phyloP scores from a whole-genome alignment of 2,113 vertebrate species.

The Reinhardtius hippoglossoides region DNA sequence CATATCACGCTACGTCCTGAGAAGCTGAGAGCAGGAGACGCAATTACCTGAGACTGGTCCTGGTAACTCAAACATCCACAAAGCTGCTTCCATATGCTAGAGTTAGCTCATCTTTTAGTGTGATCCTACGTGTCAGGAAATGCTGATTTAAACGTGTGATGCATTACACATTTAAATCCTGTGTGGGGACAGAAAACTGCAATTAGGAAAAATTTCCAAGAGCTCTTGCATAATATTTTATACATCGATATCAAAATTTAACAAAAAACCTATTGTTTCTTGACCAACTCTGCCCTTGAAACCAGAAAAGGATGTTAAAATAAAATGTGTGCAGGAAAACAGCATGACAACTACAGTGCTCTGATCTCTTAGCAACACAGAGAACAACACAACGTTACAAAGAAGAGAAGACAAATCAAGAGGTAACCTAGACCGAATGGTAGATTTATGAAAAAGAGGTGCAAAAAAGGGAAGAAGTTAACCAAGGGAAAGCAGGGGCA shows the following conservation, averaged over 20 bases:
- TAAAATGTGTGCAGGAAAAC: constrained; percentile 3
- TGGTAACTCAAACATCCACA: constrained; percentile 29
- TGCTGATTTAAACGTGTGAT: background rate
- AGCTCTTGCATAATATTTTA: background rate
- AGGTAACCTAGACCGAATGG: background rate
- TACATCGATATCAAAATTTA: background rate
- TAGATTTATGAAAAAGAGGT: constrained; percentile 24
- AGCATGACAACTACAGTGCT: background rate
- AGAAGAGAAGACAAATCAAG: background rate
- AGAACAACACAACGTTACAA: constrained; percentile 14
- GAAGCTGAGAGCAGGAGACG: constrained; percentile 23
- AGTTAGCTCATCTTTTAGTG: background rate
- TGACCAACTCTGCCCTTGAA: background rate
- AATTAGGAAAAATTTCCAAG: background rate
- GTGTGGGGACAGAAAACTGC: background rate
- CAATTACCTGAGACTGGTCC: constrained; percentile 19
- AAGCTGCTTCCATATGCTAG: constrained; percentile 20
- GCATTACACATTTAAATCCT: background rate
- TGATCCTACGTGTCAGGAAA: background rate
- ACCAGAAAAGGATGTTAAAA: background rate
- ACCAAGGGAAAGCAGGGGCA: constrained; percentile 12
- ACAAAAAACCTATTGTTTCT: background rate
- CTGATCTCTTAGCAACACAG: constrained; percentile 22
- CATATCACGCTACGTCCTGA: constrained; percentile 33
- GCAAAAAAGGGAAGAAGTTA: constrained; percentile 14